These are phyloP conservation scores for Perithous albicinctus DNA, from an alignment of 2,888 invertebrate species.

Conservation along the genomic window DNA sequence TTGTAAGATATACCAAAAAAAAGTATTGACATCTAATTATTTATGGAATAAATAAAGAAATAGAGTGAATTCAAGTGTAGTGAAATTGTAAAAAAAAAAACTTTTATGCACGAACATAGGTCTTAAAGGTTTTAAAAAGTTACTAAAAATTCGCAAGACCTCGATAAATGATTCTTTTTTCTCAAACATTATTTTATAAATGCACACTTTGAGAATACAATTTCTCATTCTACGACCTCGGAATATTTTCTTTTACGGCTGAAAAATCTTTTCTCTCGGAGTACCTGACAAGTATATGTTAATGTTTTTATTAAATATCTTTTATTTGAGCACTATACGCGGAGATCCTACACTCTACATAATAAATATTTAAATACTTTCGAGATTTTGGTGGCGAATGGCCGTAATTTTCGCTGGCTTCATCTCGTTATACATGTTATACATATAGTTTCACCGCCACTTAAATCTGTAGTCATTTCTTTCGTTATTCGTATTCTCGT, in stretches of 20 bases:
- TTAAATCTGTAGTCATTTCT: conserved; percentile 30
- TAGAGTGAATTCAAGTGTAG: too few species aligned
- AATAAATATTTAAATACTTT: conserved; percentile 47
- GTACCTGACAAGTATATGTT: conserved; percentile 9
- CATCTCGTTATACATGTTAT: not conserved
- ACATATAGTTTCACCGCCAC: conserved; percentile 11
- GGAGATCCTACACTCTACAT: conserved; percentile 75
- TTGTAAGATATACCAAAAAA: too few species aligned
- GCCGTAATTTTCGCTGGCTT: not conserved
- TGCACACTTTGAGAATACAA: conserved; percentile 18
- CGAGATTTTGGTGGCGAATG: conserved; percentile 20
- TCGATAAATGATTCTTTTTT: not conserved
- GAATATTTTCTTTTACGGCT: not conserved
- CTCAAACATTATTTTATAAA: not conserved
- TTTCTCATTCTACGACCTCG: not conserved
- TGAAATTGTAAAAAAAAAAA: too few species aligned
- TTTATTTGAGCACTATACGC: conserved; percentile 79
- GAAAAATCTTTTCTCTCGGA: not conserved
- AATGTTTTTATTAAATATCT: conserved; percentile 68
- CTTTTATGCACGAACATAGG: not conserved
- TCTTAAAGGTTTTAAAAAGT: not conserved
- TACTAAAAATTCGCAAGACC: not conserved
- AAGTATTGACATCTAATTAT: too few species aligned
- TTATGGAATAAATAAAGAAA: too few species aligned
- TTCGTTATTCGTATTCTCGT: conserved; percentile 44